Conservation (phyloP, 1,140 invertebrate species). For the Coelopa frigida region DNA sequence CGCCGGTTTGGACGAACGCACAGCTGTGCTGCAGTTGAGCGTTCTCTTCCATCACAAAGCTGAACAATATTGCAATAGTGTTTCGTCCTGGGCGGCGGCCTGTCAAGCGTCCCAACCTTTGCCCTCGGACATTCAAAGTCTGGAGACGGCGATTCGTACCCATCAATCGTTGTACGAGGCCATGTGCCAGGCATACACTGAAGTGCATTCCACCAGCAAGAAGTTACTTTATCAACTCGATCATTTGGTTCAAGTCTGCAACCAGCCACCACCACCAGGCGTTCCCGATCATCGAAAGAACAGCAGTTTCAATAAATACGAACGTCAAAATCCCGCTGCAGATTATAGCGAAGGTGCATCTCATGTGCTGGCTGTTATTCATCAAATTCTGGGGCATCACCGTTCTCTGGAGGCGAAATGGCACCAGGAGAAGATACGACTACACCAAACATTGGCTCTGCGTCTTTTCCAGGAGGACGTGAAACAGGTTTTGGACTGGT, state of each 20-base stretch:
- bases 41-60: conserved; percentile 97
- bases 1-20: conserved; percentile 86
- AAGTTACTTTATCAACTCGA: conserved; percentile 92
- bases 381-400: conserved; percentile 91
- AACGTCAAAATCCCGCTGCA: conserved; percentile 76
- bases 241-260: conserved; percentile 91
- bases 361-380: conserved; percentile 82
- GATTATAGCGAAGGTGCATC: conserved; percentile 93
- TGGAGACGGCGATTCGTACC: conserved; percentile 85
- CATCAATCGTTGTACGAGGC: conserved; percentile 92
- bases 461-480: conserved; percentile 93
- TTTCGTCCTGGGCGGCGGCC: conserved; percentile 81
- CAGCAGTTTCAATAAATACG: conserved; percentile 47
- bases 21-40: conserved; percentile 81
- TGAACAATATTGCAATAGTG: conserved; percentile 91
- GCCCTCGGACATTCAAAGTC: conserved; percentile 75
- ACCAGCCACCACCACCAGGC: conserved; percentile 61
- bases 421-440: conserved; percentile 86
- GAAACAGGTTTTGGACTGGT: conserved; percentile 92
- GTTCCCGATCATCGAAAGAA: conserved; percentile 46
- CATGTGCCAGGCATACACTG: conserved; percentile 95
- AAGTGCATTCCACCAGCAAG: conserved; percentile 95
- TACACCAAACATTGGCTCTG: conserved; percentile 88
- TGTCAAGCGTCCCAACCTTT: conserved; percentile 64
- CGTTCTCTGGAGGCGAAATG: conserved; percentile 86